These are phyloP conservation scores for Dynastes maya DNA, from an alignment of 2,888 invertebrate species.

Conservation along the genomic window DNA sequence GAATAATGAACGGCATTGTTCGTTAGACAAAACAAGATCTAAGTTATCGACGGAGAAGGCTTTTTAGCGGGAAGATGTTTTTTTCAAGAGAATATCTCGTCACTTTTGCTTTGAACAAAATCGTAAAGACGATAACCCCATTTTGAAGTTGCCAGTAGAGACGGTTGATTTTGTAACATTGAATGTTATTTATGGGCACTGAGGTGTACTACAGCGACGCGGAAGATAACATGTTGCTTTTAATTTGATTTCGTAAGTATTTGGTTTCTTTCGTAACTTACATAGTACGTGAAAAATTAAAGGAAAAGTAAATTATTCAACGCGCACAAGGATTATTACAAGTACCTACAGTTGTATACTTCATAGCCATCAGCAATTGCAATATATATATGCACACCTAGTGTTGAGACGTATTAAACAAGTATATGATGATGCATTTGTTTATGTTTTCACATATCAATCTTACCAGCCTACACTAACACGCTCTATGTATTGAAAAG, in stretches of 20 bases:
- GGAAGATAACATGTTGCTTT: slow-evolving; percentile 23
- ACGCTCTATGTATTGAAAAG: too few species aligned
- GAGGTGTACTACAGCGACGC: slow-evolving; percentile 12
- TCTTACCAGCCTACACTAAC: too few species aligned
- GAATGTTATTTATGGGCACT: slow-evolving; percentile 10
- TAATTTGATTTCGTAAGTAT: slow-evolving; percentile 43
- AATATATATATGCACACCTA: neutral
- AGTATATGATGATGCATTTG: neutral
- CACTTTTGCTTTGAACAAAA: slow-evolving; percentile 19
- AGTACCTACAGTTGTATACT: neutral
- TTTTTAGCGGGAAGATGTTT: slow-evolving; percentile 10
- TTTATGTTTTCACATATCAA: neutral
- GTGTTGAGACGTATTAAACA: slow-evolving; percentile 23
- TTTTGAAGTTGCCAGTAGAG: slow-evolving; percentile 7
- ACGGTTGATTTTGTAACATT: slow-evolving; percentile 30
- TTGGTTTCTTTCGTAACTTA: slow-evolving; percentile 33
- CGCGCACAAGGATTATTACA: neutral
- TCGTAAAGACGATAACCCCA: slow-evolving; percentile 37
- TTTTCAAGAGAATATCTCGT: slow-evolving; percentile 17
- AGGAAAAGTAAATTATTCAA: slow-evolving; percentile 24
- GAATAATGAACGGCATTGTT: slow-evolving; percentile 30
- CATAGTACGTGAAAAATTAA: neutral
- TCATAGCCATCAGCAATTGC: neutral
- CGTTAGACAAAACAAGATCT: slow-evolving; percentile 38
- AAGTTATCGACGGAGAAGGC: slow-evolving; percentile 29